Evolutionary conservation across 2,113 vertebrate genomes (phyloP), one percentile per base, ranked within the genome.

Genomic region (Rattus rattus): DNA sequence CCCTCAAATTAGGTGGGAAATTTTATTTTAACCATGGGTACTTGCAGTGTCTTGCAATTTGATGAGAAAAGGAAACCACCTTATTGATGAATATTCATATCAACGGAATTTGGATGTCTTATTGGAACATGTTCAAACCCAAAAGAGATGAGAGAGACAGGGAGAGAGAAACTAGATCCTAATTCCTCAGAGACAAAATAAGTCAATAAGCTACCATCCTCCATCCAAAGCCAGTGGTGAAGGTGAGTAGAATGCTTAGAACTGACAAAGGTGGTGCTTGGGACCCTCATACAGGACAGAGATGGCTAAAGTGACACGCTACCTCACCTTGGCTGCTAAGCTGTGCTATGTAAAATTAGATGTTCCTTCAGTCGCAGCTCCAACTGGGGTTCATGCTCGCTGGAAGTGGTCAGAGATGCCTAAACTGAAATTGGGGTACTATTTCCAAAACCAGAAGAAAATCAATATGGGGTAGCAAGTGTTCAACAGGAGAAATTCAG

Each of bases 401-500:
- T 69, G 33, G 16, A 91, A 91, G n/a, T 67, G 83, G 3, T 65
- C 61, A 12, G 83, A 65, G 26, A 63, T 19, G 1, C 47, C 39
- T 56, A 30, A 17, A 47, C 59, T 7, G 30, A 91, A 19, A 95
- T 79, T 13, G 49, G 36, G 54, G 4, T 19, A 39, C 88, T 85
- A 79, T 84, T 80, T 79, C 20, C 67, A 86, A 93, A 81, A 88
- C 12, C 13, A 79, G 92, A 86, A 26, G n/a, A 75, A 90, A 56
- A 47, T 1, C 19, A 87, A 77, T 87, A 3, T 1, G 90, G 86
- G 89, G 0, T 59, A 85, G 85, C 7, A 49, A 65, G 56, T 52
- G 11, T 90, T 90, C 49, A 43, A 67, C 47, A 96, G 36, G 33
- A 79, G 3, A 85, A 19, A 69, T 67, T 85, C 4, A 73, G 1